Percentiles rank a stretch among this genome's conserved stretches.
These are phyloP conservation scores for Phyto melanocephala DNA, from an alignment of 2,888 invertebrate genomes.

Conservation along the genomic window DNA sequence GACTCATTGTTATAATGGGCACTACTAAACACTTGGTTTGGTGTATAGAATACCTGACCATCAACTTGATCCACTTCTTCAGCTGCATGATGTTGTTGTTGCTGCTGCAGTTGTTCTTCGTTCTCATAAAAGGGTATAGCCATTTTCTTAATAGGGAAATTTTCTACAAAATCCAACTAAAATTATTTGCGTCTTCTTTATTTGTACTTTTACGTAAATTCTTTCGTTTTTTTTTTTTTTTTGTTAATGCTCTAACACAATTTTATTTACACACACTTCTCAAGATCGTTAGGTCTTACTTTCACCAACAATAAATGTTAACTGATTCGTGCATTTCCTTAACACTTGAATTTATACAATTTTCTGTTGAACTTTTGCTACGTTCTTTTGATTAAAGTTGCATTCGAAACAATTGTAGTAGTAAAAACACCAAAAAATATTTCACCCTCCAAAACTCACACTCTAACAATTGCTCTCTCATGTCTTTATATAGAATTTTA, in stretches of 20 bases:
- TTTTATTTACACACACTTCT: not conserved
- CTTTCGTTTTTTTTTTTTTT: slow-evolving; percentile 37
- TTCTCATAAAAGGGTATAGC: slow-evolving; percentile 77
- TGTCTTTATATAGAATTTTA: not conserved
- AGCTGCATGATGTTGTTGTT: slow-evolving; percentile 37
- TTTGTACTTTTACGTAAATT: slow-evolving; percentile 60
- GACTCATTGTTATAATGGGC: not conserved
- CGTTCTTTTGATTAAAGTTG: slow-evolving; percentile 47
- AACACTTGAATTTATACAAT: slow-evolving; percentile 53
- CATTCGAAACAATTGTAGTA: slow-evolving; percentile 63
- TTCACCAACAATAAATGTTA: slow-evolving; percentile 24
- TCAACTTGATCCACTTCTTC: slow-evolving; percentile 72
- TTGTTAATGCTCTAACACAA: not conserved
- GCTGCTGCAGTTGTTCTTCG: slow-evolving; percentile 63
- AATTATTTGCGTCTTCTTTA: slow-evolving; percentile 22
- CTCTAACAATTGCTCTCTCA: slow-evolving; percentile 3
- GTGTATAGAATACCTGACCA: slow-evolving; percentile 65
- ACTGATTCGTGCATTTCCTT: slow-evolving; percentile 46
- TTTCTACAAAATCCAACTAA: not conserved
- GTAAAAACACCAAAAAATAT: slow-evolving; percentile 49
- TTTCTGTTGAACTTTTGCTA: slow-evolving; percentile 7
- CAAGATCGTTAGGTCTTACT: slow-evolving; percentile 25
- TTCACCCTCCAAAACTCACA: slow-evolving; percentile 33
- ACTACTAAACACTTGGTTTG: not conserved
- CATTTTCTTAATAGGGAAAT: slow-evolving; percentile 68